phyloP scores from a whole-genome alignment of 2,113 vertebrate species.

The Solea senegalensis region DNA sequence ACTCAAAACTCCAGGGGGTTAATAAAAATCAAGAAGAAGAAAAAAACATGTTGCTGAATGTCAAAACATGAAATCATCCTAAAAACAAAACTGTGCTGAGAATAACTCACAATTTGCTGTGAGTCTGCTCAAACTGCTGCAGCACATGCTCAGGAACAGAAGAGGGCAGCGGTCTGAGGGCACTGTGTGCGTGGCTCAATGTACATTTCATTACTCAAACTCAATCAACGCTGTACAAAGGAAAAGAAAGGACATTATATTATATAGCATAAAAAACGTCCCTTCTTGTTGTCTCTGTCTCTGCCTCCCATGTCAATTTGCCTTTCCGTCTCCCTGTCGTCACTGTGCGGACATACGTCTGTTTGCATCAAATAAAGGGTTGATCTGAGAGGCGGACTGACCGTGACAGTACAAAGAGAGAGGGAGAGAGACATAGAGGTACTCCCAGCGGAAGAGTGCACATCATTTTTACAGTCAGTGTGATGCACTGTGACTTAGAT shows the following conservation, averaged over 20 bases:
- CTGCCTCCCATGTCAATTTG: conserved; percentile 16
- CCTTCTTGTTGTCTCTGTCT: background rate
- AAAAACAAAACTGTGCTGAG: conserved; percentile 24
- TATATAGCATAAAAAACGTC: background rate
- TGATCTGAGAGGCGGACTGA: conserved; percentile 13
- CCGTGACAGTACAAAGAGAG: conserved; percentile 23
- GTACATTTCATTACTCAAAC: background rate
- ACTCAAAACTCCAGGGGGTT: conserved; percentile 14
- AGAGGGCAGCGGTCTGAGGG: background rate
- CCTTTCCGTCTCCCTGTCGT: conserved; percentile 17
- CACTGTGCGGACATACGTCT: conserved; percentile 36
- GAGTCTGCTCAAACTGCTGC: conserved; percentile 25
- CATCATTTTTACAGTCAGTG: conserved; percentile 30
- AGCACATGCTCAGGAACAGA: conserved; percentile 15
- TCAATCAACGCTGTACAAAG: background rate
- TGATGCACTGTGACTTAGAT: conserved; percentile 5
- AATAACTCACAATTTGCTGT: conserved; percentile 16
- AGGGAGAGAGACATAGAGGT: conserved; percentile 11
- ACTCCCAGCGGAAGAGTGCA: conserved; percentile 30
- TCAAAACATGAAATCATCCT: conserved; percentile 3
- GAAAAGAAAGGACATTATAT: background rate
- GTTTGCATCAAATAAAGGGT: conserved; percentile 36
- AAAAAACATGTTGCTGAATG: background rate
- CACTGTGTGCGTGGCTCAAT: background rate
- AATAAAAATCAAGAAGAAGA: conserved; percentile 4